phyloP scores from a whole-genome alignment of 2,113 vertebrate species.

The Boulengeromyrus knoepffleri region DNA sequence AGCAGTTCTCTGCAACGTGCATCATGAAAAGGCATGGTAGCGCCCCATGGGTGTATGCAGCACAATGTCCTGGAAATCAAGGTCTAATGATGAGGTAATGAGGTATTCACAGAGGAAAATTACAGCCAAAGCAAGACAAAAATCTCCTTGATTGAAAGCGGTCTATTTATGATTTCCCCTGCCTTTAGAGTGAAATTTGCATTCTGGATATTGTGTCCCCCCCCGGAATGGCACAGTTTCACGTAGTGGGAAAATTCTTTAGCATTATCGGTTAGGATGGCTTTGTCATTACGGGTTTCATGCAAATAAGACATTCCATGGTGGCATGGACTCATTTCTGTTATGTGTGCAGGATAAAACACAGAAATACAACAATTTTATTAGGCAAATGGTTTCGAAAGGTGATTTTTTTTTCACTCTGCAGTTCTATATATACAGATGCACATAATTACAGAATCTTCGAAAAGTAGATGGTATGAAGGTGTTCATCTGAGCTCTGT shows the following conservation, averaged over 20 bases:
- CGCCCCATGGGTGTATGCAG: neutral
- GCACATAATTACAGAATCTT: neutral
- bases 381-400: neutral
- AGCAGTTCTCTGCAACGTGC: no score
- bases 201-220: neutral
- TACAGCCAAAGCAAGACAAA: slow-evolving; percentile 7
- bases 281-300: neutral
- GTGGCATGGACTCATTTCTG: neutral
- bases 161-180: slow-evolving; percentile 8
- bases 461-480: neutral
- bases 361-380: neutral
- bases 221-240: neutral
- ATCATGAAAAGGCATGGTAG: neutral
- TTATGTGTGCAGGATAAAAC: neutral
- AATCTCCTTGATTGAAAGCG: slow-evolving; percentile 16
- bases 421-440: neutral
- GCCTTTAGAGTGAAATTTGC: neutral
- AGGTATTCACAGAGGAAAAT: slow-evolving; percentile 16
- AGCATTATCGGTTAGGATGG: neutral
- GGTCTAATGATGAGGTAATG: slow-evolving; percentile 16
- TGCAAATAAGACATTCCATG: neutral
- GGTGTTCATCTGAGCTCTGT: neutral
- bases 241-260: neutral
- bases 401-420: neutral
- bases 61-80: slow-evolving; percentile 12